These are phyloP conservation scores for Chiloscyllium punctatum DNA, from an alignment of 2,797 vertebrate species.

Conservation along the genomic window DNA sequence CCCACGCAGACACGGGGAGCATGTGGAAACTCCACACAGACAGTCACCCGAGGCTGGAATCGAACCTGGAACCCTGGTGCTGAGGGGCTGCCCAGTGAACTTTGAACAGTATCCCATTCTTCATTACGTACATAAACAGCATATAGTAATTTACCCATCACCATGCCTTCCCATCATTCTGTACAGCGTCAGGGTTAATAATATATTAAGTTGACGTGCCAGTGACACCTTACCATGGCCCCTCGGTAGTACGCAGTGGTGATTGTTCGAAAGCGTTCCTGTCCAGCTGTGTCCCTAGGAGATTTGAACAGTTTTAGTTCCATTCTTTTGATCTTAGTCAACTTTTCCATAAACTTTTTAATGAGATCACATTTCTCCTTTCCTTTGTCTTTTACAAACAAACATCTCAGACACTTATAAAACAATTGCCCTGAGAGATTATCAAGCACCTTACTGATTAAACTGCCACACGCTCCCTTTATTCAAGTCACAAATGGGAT, in stretches of 20 bases:
- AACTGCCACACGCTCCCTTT: background rate
- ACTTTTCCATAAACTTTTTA: background rate
- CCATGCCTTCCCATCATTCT: background rate
- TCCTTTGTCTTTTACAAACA: background rate
- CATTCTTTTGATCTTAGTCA: background rate
- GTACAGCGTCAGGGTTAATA: no score
- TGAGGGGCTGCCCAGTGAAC: background rate
- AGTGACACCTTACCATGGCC: constrained; percentile 12
- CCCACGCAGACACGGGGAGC: no score
- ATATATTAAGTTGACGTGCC: background rate
- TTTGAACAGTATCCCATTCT: background rate
- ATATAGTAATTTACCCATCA: background rate
- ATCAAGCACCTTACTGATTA: background rate
- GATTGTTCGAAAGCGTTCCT: constrained; percentile 34
- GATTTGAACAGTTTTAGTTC: constrained; percentile 3
- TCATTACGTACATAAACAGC: background rate
- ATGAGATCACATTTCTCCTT: background rate
- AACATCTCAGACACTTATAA: background rate
- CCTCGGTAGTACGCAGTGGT: constrained; percentile 28
- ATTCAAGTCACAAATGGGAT: background rate
- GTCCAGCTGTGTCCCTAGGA: constrained; percentile 30
- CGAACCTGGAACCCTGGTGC: no score
- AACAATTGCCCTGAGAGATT: background rate
- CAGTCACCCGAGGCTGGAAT: no score
- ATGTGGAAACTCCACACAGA: no score